Base-by-base conservation (phyloP, 2,888 invertebrate genomes). In the Pteria penguin region DNA sequence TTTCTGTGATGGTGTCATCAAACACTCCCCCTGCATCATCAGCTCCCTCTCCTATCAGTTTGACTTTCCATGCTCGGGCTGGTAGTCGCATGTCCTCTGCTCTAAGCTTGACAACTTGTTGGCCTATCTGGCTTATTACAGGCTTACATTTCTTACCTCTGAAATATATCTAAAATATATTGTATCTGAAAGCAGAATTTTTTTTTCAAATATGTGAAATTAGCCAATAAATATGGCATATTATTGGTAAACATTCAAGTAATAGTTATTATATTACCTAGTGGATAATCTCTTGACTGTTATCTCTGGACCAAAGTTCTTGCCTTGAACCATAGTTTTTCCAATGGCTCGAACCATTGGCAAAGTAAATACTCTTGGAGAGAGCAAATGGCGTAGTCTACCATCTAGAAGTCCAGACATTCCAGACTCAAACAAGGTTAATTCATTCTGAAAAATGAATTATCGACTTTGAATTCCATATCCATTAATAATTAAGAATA, bases 11-110 rank as follows among this genome's bases (percentile, higher is more conserved):
- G 2, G 94, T 95, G 86, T 95, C 95, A 89, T 95, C 95, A 91
- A 95, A 95, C 27, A 95, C 95, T 2, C 95, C 95, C 0, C 95
- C 95, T 1, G 95, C 95, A 90, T 95, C 95, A 88, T 95, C 95
- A 0, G 95, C 95, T 0, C 95, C 95, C 90, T 95, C 95, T 0
- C 94, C 95, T 5, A 95, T 93, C 33, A 95, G 90, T 88, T 94
- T 94, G n/a, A 94, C 94, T 91, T 95, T 95, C 95, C 95, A 95
- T 1, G 95, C 95, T 63, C 95, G 89, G 0, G 94, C 94, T 2
- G 95, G 95, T 36, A 95, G 90, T 26, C 95, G 88, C 54, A 95
- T 90, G 70, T 95, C 94, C 54, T 93, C 92, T 0, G 94, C 93
- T 75, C 93, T 93, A 86, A 94, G 92, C 74, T 93, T 93, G 0